Conservation (phyloP, 2,797 vertebrate species). For the Diplodus sargus region DNA sequence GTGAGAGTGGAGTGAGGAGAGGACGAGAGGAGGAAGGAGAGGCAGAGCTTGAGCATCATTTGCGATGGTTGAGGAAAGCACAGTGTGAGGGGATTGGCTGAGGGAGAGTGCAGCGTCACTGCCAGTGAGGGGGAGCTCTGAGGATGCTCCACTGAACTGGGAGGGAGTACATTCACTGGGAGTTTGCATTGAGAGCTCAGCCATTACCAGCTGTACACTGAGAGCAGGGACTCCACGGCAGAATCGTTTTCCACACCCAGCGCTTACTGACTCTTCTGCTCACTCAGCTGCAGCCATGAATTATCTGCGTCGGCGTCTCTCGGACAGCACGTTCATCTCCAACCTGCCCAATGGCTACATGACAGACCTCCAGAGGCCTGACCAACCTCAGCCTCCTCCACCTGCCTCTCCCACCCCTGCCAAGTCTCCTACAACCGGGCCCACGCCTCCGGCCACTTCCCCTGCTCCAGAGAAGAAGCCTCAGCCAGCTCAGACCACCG, state of each 20-base stretch:
- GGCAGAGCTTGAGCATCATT: conserved; percentile 73
- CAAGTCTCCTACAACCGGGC: conserved; percentile 79
- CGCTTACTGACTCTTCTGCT: conserved; percentile 44
- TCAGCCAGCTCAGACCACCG: conserved; percentile 85
- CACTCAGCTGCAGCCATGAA: conserved; percentile 88
- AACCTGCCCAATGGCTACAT: conserved; percentile 99
- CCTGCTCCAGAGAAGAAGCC: conserved; percentile 81
- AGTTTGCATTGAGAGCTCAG: conserved; percentile 76
- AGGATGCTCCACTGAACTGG: conserved; percentile 80
- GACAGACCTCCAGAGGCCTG: conserved; percentile 96
- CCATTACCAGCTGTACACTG: conserved; percentile 63
- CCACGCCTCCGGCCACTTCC: conserved; percentile 77
- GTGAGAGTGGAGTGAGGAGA: conserved; percentile 59
- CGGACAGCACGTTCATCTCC: conserved; percentile 98
- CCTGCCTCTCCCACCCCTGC: conserved; percentile 73
- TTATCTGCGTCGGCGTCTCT: conserved; percentile 96
- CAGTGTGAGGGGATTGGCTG: conserved; percentile 79
- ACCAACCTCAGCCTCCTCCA: conserved; percentile 88
- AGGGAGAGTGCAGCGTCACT: conserved; percentile 69
- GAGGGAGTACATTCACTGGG: conserved; percentile 75
- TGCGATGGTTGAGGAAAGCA: conserved; percentile 72
- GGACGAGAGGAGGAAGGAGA: conserved; percentile 62
- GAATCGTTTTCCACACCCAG: conserved; percentile 53
- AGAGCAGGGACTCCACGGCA: conserved; percentile 58
- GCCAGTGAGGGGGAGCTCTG: conserved; percentile 72